Percentiles rank a stretch among this genome's conserved stretches.
Conservation (phyloP, 2,888 invertebrate genomes). For the Halocaridina rubra region DNA sequence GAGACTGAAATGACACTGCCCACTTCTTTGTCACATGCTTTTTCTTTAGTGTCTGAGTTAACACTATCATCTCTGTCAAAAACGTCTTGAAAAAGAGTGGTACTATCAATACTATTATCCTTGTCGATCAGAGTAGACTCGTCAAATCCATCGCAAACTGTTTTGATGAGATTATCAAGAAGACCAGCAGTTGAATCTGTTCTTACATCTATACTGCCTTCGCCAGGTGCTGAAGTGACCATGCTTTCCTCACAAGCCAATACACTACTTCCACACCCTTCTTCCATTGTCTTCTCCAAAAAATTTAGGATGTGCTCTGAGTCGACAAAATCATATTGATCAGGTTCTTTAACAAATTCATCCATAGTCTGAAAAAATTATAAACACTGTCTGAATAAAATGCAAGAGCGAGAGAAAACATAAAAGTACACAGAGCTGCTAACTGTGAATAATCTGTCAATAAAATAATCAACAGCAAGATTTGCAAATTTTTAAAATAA, state of each 20-base stretch:
- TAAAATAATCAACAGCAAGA: too few species aligned
- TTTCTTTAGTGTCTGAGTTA: background rate
- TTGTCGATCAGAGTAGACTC: background rate
- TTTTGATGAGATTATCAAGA: slow-evolving; percentile 3
- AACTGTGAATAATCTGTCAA: too few species aligned
- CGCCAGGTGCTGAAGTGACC: background rate
- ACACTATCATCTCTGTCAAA: background rate
- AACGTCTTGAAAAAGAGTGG: background rate
- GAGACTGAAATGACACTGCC: too few species aligned
- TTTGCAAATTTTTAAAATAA: too few species aligned
- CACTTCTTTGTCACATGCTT: too few species aligned
- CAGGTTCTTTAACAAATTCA: slow-evolving; percentile 16
- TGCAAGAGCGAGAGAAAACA: too few species aligned
- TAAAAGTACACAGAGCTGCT: too few species aligned
- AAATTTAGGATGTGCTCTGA: background rate
- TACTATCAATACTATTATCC: background rate
- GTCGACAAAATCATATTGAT: slow-evolving; percentile 21
- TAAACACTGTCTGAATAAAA: too few species aligned
- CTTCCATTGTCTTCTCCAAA: background rate
- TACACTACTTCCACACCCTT: background rate
- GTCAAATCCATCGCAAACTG: background rate
- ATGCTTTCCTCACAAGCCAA: background rate
- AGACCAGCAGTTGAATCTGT: background rate
- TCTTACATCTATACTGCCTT: background rate
- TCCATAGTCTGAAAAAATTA: slow-evolving; percentile 38